Conservation (phyloP, 2,113 vertebrate species). For the Paradisaea rubra region DNA sequence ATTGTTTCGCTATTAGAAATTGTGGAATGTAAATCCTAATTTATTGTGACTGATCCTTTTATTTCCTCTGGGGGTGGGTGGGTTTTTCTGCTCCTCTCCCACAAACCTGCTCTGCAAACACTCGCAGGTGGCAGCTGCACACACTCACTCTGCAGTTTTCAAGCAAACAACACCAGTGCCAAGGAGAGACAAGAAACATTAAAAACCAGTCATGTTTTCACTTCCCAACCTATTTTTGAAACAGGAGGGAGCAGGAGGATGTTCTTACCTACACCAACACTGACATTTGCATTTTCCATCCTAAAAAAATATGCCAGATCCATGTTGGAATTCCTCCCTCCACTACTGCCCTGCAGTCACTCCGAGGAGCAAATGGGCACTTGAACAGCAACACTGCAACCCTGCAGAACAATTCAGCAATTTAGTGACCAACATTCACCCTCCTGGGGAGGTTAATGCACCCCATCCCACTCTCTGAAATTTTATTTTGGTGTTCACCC, state of each 20-base stretch:
- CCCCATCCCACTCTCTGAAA: not conserved
- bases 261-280: not conserved
- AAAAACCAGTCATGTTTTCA: not conserved
- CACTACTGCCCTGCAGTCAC: not conserved
- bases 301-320: not conserved
- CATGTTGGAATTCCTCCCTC: not conserved
- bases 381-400: not conserved
- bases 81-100: not conserved
- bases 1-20: not conserved
- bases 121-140: not conserved
- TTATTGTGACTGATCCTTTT: not conserved
- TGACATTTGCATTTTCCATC: not conserved
- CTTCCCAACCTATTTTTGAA: not conserved
- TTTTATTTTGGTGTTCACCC: not conserved
- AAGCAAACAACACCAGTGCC: not conserved
- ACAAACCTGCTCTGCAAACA: not conserved
- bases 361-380: not conserved
- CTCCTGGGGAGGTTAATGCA: not conserved
- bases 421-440: not conserved
- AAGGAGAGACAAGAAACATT: not conserved
- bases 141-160: not conserved
- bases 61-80: not conserved
- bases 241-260: not conserved
- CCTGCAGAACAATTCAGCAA: not conserved
- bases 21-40: not conserved